These are phyloP conservation scores for Galeruca laticollis DNA, from an alignment of 2,888 invertebrate genomes.

Conservation along the genomic window DNA sequence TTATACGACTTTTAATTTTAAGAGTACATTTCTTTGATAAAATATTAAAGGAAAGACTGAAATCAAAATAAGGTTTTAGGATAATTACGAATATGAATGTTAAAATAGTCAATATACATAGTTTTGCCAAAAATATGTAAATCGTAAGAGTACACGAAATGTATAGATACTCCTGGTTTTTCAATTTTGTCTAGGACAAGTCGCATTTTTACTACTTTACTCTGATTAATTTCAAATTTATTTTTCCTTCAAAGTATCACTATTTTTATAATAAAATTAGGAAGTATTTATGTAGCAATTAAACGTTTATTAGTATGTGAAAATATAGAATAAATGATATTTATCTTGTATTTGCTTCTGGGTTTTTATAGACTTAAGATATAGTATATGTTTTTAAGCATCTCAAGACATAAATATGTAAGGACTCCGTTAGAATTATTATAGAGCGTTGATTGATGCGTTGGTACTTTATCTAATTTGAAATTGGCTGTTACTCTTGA, in stretches of 20 bases:
- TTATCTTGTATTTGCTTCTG: constrained; percentile 41
- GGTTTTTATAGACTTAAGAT: constrained; percentile 21
- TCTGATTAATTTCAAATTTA: constrained; percentile 48
- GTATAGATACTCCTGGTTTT: background rate
- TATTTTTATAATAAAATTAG: constrained; percentile 56
- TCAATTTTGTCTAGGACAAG: constrained; percentile 10
- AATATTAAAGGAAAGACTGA: too few relatives aligned
- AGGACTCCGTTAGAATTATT: background rate
- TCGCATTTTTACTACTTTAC: constrained; percentile 44
- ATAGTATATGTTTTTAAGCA: constrained; percentile 22
- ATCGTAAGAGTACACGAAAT: too few relatives aligned
- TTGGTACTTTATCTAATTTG: too few relatives aligned
- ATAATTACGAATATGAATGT: too few relatives aligned
- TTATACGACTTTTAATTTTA: too few relatives aligned
- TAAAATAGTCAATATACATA: too few relatives aligned
- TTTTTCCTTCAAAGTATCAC: constrained; percentile 48
- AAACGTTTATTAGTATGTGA: constrained; percentile 15
- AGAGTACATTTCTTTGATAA: too few relatives aligned
- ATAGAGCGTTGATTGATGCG: background rate
- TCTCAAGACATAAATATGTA: background rate
- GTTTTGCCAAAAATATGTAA: too few relatives aligned
- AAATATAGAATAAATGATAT: constrained; percentile 30
- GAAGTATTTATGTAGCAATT: constrained; percentile 41
- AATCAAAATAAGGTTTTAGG: too few relatives aligned
- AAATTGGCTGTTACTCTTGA: too few relatives aligned